Percentiles rank a stretch among this genome's conserved stretches.
Conservation (phyloP, 2,113 vertebrate genomes). For the Gavia stellata region DNA sequence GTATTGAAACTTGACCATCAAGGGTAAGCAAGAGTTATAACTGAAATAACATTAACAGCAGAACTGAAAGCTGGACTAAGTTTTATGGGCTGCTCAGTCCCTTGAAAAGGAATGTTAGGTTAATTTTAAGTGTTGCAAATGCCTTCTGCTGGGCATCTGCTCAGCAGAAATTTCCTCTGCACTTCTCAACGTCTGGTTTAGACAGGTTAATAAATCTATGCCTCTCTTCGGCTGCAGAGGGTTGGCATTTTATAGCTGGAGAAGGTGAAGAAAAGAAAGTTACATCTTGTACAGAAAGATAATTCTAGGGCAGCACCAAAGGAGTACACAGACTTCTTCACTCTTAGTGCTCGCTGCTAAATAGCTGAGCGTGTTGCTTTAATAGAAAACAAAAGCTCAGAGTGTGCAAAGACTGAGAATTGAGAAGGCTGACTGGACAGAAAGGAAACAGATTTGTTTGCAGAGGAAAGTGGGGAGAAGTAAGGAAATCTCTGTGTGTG, state of each 20-base stretch:
- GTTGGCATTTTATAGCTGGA: conserved; percentile 12
- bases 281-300: background rate
- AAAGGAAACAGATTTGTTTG: conserved; percentile 15
- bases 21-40: background rate
- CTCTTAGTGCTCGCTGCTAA: background rate
- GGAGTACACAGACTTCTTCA: background rate
- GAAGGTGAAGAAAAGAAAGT: conserved; percentile 13
- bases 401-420: background rate
- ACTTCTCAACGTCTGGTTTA: background rate
- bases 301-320: background rate
- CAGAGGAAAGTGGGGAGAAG: background rate
- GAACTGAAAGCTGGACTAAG: background rate
- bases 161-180: conserved; percentile 25
- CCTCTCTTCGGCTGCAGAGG: background rate
- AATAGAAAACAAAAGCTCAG: background rate
- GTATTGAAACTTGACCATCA: background rate
- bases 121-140: conserved; percentile 23
- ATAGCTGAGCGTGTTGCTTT: background rate
- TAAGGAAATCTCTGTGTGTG: conserved; percentile 5
- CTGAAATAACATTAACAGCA: background rate
- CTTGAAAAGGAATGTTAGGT: background rate
- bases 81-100: background rate
- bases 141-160: background rate
- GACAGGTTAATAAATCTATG: conserved; percentile 47
- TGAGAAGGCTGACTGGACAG: background rate